Conservation (phyloP, 2,113 vertebrate genomes). For the Tapirus terrestris region DNA sequence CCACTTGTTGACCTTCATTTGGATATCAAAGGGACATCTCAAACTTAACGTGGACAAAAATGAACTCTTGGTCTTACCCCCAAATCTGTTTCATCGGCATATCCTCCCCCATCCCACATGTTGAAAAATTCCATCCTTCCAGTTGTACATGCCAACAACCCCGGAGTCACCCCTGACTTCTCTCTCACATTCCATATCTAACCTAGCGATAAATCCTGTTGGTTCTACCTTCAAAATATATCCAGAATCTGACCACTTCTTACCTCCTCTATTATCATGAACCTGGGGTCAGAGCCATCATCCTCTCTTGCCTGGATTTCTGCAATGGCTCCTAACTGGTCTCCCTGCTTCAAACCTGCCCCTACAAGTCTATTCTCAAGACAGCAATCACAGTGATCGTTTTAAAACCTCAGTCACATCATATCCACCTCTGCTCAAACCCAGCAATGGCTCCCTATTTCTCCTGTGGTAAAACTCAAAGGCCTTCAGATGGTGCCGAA, state of each 20-base stretch:
- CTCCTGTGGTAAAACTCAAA: not conserved
- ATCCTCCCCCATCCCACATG: not conserved
- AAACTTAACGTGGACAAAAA: not conserved
- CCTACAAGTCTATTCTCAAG: not conserved
- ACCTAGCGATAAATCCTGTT: not conserved
- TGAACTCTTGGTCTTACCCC: not conserved
- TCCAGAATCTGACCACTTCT: not conserved
- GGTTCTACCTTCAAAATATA: not conserved
- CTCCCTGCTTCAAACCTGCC: not conserved
- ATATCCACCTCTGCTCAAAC: not conserved
- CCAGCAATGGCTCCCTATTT: fast-evolving
- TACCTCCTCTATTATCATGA: fast-evolving
- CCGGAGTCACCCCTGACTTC: no score
- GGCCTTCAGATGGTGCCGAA: not conserved
- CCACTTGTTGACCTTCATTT: not conserved
- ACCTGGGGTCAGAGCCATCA: no score
- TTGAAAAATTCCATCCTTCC: not conserved
- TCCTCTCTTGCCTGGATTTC: not conserved
- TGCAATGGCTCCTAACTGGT: not conserved
- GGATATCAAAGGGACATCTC: not conserved
- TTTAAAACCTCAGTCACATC: not conserved
- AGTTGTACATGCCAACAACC: not conserved
- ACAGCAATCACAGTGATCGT: not conserved
- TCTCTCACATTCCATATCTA: not conserved
- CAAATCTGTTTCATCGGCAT: not conserved